A percentile compares a stretch with the other conserved stretches of the same genome.
Evolutionary conservation across 2,888 invertebrate genomes (phyloP).

Genomic region (Chrysolina oricalcia): DNA sequence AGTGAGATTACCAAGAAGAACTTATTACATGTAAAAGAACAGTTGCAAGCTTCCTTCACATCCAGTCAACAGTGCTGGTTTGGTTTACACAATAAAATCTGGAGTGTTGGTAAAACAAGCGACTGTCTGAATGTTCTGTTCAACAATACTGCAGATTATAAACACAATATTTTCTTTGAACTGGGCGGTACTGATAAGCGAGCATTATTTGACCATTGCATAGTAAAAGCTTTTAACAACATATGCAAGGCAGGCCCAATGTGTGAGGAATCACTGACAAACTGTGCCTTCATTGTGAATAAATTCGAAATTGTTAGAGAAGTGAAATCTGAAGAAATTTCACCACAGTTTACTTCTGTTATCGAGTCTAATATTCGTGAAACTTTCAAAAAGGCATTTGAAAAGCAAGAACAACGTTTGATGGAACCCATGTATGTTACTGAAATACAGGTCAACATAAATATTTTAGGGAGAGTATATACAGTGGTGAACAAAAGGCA

Average conservation of each 20-base stretch:
- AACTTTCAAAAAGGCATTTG: slow-evolving; percentile 90
- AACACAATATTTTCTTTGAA: slow-evolving; percentile 74
- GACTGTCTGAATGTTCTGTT: slow-evolving; percentile 93
- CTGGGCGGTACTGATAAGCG: slow-evolving; percentile 73
- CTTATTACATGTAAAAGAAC: slow-evolving; percentile 70
- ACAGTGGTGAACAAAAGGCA: slow-evolving; percentile 90
- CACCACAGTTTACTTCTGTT: slow-evolving; percentile 51
- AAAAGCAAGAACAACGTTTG: slow-evolving; percentile 90
- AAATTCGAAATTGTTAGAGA: slow-evolving; percentile 78
- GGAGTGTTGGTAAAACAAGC: slow-evolving; percentile 93
- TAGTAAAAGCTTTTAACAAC: slow-evolving; percentile 90
- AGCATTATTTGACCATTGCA: slow-evolving; percentile 82
- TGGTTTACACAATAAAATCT: slow-evolving; percentile 78
- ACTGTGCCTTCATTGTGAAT: slow-evolving; percentile 92
- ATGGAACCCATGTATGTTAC: slow-evolving; percentile 92
- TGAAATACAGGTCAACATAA: slow-evolving; percentile 68
- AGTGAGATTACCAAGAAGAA: slow-evolving; percentile 56
- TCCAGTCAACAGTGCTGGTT: slow-evolving; percentile 70
- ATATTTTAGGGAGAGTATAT: slow-evolving; percentile 84
- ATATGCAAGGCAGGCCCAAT: slow-evolving; percentile 91
- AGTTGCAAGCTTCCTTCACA: slow-evolving; percentile 77
- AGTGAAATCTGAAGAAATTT: slow-evolving; percentile 72
- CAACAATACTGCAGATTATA: slow-evolving; percentile 83
- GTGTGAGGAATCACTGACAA: slow-evolving; percentile 98
- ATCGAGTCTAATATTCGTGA: slow-evolving; percentile 68